phyloP scores from a whole-genome alignment of 1,140 invertebrate genomes.

The Lucilia cuprina region DNA sequence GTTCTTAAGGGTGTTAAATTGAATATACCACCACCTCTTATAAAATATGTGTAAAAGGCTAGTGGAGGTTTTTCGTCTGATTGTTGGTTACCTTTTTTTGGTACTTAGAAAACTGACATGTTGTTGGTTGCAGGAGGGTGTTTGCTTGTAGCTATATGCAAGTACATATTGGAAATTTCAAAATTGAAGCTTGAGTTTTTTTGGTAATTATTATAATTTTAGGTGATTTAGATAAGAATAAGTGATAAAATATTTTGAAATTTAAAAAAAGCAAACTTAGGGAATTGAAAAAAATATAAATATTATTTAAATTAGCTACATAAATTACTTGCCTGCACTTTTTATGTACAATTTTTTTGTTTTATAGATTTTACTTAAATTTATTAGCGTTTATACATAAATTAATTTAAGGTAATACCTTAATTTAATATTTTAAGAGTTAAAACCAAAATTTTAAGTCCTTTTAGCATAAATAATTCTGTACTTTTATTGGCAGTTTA shows the following conservation, averaged over 20 bases:
- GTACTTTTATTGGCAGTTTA: too few relatives aligned
- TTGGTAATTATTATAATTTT: background rate
- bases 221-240: background rate
- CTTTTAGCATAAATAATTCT: too few relatives aligned
- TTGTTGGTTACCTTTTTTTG: background rate
- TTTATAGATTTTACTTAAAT: too few relatives aligned
- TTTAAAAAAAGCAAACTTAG: background rate
- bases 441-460: too few relatives aligned
- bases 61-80: background rate
- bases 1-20: background rate
- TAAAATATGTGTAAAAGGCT: background rate
- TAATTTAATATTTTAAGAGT: too few relatives aligned
- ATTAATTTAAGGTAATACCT: too few relatives aligned
- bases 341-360: too few relatives aligned
- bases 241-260: background rate
- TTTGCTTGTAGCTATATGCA: background rate
- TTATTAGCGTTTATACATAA: too few relatives aligned
- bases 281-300: too few relatives aligned
- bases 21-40: background rate
- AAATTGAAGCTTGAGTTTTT: background rate
- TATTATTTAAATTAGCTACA: too few relatives aligned
- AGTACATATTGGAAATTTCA: background rate
- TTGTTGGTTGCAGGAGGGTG: background rate
- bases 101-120: background rate
- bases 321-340: too few relatives aligned